Evolutionary conservation across 2,113 vertebrate genomes (phyloP), one percentile per base, ranked within the genome.

Genomic region (Platysteira castanea): DNA sequence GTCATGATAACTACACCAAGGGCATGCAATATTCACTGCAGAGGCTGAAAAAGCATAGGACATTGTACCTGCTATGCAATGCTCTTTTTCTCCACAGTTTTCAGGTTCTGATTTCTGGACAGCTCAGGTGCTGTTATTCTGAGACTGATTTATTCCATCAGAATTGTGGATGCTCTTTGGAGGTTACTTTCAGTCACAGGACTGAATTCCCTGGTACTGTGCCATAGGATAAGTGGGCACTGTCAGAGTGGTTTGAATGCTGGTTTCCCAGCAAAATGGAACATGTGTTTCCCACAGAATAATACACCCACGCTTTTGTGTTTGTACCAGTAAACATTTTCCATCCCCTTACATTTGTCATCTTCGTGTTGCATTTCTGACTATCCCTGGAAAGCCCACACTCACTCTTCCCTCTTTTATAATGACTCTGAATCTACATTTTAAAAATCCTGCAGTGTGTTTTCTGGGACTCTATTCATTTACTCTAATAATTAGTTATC

Each of bases 261-360:
- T n/a, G n/a, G 49, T 77, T 93, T 94, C 70, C n/a, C 57, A 50
- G 78, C 41, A 95, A n/a, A 95, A 94, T 80, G 26, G 61, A 93
- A 73, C 74, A 49, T 84, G 60, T 88, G 71, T 94, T 92, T 93
- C 80, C 70, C 46, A 60, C 60, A 71, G 79, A 92, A 81, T 94
- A 70, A 90, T 88, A 76, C 73, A 89, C 79, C 85, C 90, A 87
- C 22, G 0, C 63, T 16, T 95, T 87, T 84, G 46, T 84, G 53
- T 87, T 91, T 33, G 53, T 37, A 76, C 67, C 85, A 77, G 68
- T 68, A 93, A 94, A 95, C 47, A 39, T 96, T 96, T 87, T 84
- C 76, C 17, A 7, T 65, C 53, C 68, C 42, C 28, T 94, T 59
- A 21, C 2, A 24, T 95, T 87, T 93, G 80, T 90, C 86, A 37